Evolutionary conservation across 2,888 invertebrate species (phyloP), one percentile per base, ranked within the genome.

Genomic region (Coelogynopora nodosa): DNA sequence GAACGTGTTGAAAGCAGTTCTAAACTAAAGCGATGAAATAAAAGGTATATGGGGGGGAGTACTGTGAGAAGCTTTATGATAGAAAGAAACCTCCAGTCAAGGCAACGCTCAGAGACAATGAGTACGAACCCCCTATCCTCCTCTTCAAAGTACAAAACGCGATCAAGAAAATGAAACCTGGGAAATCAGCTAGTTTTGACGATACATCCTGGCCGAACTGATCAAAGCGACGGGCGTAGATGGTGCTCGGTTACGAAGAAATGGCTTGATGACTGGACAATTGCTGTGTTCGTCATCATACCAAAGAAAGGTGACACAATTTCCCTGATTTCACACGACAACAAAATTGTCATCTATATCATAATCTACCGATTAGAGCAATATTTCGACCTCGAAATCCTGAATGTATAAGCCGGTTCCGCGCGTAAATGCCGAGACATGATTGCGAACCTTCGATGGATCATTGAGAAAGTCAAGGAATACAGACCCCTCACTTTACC

Each of bases 221-320:
- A 30, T 82, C 30, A 82, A 82, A 30, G 82, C 13, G 30, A 13
- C 29, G 29, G 82, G 29, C 82, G 82, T 23, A 26, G 5, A 27
- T 82, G 28, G 23, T 29, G 31, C 31, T 30, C 5, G 18, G 23
- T 18, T 18, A 82, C 82, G 29, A 82, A 82, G 28, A 18, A 29
- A 82, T 82, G 82, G 82, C 82, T n/a, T 2, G 28, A 29, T 23
- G 29, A 5, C 27, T 82, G 29, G 82, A 28, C 82, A 82, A 29
- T 18, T 2, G 18, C 82, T 30, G 13, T 82, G 13, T 82, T 82
- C 31, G 82, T 82, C 23, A 28, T 82, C 82, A 82, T 82, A 13
- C 82, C 82, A 82, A 82, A 82, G 82, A 82, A 82, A 26, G 82
- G 23, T 30, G 28, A 29, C 2, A 82, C 31, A 30, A 82, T 82